These are phyloP conservation scores for Acrobasis suavella DNA, from an alignment of 2,888 invertebrate species.

Conservation along the genomic window DNA sequence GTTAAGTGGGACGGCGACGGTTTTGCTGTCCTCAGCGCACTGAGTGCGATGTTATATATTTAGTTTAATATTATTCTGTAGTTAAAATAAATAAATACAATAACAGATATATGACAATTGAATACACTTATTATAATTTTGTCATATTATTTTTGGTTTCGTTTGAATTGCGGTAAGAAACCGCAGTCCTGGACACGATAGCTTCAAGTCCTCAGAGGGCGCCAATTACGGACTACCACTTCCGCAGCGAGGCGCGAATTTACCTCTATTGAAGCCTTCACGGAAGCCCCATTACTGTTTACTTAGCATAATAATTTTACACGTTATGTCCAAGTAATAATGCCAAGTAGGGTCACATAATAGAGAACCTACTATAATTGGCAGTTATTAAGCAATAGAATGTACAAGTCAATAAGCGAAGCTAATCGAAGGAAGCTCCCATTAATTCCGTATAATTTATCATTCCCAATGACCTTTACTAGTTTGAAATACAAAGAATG, in stretches of 20 bases:
- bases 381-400: not conserved
- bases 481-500: constrained; percentile 36
- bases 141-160: constrained; percentile 14
- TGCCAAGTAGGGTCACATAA: constrained; percentile 2
- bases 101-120: not conserved
- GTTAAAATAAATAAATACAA: no score
- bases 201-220: constrained; percentile 46
- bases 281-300: constrained; percentile 31
- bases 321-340: constrained; percentile 1
- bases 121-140: not conserved
- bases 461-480: constrained; percentile 42
- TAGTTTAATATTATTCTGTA: no score
- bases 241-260: constrained; percentile 70
- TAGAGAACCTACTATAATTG: not conserved
- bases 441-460: constrained; percentile 40
- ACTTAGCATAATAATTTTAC: constrained; percentile 23
- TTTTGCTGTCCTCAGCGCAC: no score
- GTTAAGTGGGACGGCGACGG: no score
- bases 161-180: constrained; percentile 40
- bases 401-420: constrained; percentile 20
- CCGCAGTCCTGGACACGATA: constrained; percentile 48
- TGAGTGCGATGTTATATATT: no score
- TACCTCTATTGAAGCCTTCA: constrained; percentile 37
- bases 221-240: constrained; percentile 65
- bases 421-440: constrained; percentile 19